Evolutionary conservation across 2,888 invertebrate species (phyloP).

Genomic region (Margaritifera margaritifera): DNA sequence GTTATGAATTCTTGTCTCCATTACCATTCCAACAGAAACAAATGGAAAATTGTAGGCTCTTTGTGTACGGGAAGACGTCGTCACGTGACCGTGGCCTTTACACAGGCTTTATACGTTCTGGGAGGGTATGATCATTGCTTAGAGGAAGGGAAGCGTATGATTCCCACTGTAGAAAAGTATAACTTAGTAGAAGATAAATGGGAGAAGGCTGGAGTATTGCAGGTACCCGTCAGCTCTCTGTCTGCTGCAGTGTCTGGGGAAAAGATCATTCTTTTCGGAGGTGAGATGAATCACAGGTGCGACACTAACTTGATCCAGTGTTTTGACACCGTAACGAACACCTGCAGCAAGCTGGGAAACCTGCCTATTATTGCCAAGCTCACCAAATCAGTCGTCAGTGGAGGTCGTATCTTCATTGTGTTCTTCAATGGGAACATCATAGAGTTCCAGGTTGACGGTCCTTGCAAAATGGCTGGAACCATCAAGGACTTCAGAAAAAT

Average conservation of each 20-base stretch:
- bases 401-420: conserved; percentile 55
- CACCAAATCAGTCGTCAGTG: conserved; percentile 55
- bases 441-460: conserved; percentile 45
- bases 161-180: conserved; percentile 59
- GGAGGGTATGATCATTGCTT: conserved; percentile 63
- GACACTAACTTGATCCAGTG: conserved; percentile 61
- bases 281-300: conserved; percentile 60
- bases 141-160: conserved; percentile 53
- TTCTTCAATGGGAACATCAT: conserved; percentile 61
- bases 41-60: conserved; percentile 56
- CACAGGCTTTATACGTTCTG: conserved; percentile 55
- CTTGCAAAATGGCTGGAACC: conserved; percentile 47
- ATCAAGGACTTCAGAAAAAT: conserved; percentile 60
- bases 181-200: conserved; percentile 52
- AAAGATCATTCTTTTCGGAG: conserved; percentile 58
- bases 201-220: conserved; percentile 49
- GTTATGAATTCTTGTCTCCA: conserved; percentile 52
- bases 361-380: conserved; percentile 60
- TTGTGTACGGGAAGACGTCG: conserved; percentile 57
- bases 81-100: conserved; percentile 59
- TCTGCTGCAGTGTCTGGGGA: conserved; percentile 60
- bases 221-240: conserved; percentile 57
- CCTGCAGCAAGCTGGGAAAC: conserved; percentile 47
- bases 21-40: conserved; percentile 57
- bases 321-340: conserved; percentile 53